Evolutionary conservation across 2,113 vertebrate species (phyloP).

Genomic region (Halcyon senegalensis): DNA sequence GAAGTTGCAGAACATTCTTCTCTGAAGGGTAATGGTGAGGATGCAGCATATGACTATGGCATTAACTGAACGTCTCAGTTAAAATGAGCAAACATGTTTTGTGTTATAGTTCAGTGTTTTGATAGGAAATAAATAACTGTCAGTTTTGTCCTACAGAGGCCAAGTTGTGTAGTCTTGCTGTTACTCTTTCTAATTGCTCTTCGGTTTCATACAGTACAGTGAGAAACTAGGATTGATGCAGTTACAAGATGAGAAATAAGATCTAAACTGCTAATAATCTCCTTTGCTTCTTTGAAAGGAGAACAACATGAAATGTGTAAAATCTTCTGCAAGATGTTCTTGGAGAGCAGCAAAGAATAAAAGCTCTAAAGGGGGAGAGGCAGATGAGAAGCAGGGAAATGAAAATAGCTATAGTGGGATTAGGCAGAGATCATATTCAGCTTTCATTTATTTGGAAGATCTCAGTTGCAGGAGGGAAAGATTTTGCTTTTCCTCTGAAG

Average conservation of each 20-base stretch:
- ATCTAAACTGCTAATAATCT: neutral
- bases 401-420: neutral
- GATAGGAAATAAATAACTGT: conserved; percentile 12
- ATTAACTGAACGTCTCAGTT: neutral
- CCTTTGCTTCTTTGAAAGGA: neutral
- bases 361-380: neutral
- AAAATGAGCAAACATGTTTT: neutral
- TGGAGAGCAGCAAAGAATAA: neutral
- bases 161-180: neutral
- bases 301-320: neutral
- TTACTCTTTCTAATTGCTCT: neutral
- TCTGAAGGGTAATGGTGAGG: neutral
- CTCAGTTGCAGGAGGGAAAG: neutral
- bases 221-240: neutral
- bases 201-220: neutral
- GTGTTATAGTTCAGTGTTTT: neutral
- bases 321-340: neutral
- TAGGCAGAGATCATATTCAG: neutral
- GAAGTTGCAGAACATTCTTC: neutral
- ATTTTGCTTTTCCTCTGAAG: neutral
- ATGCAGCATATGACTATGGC: neutral
- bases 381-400: neutral
- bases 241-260: neutral
- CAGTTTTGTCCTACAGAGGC: neutral
- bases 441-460: neutral